phyloP scores from a whole-genome alignment of 2,113 vertebrate genomes.

The Aramus guarauna region DNA sequence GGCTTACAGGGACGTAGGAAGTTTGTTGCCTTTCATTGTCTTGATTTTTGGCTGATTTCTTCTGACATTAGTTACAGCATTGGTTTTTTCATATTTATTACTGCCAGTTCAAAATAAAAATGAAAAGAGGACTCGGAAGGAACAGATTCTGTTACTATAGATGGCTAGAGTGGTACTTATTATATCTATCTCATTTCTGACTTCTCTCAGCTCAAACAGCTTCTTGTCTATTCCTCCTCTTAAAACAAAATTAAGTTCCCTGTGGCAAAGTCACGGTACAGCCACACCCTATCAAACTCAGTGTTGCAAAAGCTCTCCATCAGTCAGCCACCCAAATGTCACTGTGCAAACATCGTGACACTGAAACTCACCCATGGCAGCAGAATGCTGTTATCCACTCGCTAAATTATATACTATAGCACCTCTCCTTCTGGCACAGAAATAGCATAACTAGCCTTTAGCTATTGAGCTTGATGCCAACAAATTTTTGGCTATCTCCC shows the following conservation, averaged over 20 bases:
- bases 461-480: background rate
- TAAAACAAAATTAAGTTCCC: background rate
- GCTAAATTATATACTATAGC: background rate
- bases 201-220: background rate
- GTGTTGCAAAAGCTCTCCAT: background rate
- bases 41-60: slow-evolving; percentile 11
- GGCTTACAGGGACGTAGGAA: background rate
- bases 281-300: background rate
- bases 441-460: background rate
- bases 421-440: background rate
- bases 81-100: background rate
- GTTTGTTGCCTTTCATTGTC: background rate
- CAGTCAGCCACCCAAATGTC: background rate
- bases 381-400: background rate
- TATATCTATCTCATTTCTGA: background rate
- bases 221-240: background rate
- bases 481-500: background rate
- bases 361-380: background rate
- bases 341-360: background rate
- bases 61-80: background rate
- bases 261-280: background rate
- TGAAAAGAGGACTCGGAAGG: background rate
- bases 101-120: slow-evolving; percentile 10
- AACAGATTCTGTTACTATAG: slow-evolving; percentile 25
- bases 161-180: background rate